A percentile compares a stretch with the other conserved stretches of the same genome.
These are phyloP conservation scores for Lepidothrix coronata DNA, from an alignment of 2,113 vertebrate species.

Conservation along the genomic window DNA sequence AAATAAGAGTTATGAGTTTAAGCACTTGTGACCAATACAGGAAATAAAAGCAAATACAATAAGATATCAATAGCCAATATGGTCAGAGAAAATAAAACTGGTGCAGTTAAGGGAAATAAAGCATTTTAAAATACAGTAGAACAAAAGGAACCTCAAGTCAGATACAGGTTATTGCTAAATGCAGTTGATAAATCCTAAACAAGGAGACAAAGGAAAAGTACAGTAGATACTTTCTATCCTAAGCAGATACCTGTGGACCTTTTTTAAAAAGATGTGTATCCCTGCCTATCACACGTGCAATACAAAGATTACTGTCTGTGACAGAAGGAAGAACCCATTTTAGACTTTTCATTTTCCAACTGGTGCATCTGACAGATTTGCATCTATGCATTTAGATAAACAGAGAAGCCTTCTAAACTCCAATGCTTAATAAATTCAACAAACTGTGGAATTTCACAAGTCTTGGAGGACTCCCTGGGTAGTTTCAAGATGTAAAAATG, in stretches of 20 bases:
- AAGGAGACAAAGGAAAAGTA: background rate
- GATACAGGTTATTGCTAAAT: background rate
- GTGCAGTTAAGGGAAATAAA: background rate
- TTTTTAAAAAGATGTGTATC: fast-evolving
- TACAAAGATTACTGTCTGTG: background rate
- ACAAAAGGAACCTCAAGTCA: background rate
- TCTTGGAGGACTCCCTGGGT: background rate
- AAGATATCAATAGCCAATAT: background rate
- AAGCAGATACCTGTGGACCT: background rate
- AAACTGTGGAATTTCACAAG: background rate
- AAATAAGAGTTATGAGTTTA: background rate
- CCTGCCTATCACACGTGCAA: fast-evolving
- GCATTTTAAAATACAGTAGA: background rate
- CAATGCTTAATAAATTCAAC: background rate
- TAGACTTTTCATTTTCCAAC: background rate
- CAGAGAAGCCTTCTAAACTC: background rate
- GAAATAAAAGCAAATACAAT: background rate
- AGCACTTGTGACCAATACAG: background rate
- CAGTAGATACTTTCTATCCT: background rate
- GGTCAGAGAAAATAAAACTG: background rate
- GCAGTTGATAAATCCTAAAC: background rate
- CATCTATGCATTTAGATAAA: background rate
- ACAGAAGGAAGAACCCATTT: background rate
- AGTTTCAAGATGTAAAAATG: background rate
- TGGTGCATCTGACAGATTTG: background rate